Conservation (phyloP, 35 echinoderm and acorn worm species). For the Apostichopus japonicus region DNA sequence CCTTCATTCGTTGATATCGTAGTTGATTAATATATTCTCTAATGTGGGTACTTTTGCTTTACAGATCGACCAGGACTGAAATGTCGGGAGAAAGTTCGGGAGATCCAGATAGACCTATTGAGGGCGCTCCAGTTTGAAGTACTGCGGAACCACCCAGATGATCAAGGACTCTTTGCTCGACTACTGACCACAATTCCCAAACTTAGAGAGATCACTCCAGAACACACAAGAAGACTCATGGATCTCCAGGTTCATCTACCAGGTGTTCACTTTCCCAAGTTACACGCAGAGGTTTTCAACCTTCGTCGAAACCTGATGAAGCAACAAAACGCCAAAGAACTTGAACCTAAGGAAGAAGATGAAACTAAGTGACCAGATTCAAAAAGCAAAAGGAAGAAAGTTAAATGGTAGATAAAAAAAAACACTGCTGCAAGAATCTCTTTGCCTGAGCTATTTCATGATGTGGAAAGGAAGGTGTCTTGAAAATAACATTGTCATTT, state of each 20-base stretch:
- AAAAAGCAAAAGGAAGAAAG: not conserved
- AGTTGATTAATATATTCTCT: no score
- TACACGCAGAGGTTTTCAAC: constrained; percentile 98
- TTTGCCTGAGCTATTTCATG: no score
- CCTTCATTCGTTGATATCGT: no score
- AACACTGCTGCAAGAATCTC: no score
- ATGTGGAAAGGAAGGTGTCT: no score
- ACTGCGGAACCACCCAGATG: constrained; percentile 80
- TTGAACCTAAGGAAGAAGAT: constrained; percentile 40
- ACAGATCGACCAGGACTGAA: constrained; percentile 96
- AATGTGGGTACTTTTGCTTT: no score
- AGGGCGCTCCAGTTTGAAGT: constrained; percentile 86
- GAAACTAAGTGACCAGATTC: constrained; percentile 5
- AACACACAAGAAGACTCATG: constrained; percentile 93
- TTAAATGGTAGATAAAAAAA: no score
- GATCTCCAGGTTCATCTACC: constrained; percentile 90
- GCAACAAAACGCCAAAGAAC: constrained; percentile 11
- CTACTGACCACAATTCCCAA: constrained; percentile 96
- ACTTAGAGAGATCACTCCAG: constrained; percentile 92
- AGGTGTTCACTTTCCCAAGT: constrained; percentile 76
- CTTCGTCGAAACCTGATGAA: constrained; percentile 45
- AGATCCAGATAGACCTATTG: constrained; percentile 83
- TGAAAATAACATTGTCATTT: no score
- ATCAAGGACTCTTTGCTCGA: constrained; percentile 85
- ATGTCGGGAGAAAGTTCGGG: constrained; percentile 70